phyloP scores from a whole-genome alignment of 2,888 invertebrate species.

The Acrobasis repandana region DNA sequence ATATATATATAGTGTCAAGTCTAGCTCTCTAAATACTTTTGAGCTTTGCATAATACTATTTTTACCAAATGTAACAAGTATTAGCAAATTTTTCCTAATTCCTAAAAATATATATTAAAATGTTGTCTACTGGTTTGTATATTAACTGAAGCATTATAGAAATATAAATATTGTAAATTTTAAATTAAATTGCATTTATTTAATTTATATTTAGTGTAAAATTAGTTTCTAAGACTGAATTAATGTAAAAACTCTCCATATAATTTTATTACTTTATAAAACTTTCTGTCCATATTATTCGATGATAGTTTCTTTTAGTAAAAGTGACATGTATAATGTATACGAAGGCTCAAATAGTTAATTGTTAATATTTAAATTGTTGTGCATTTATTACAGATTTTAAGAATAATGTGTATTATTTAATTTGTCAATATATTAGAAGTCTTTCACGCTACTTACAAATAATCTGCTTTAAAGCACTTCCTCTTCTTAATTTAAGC shows the following conservation, averaged over 20 bases:
- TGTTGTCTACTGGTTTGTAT: slow-evolving; percentile 2
- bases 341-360: slow-evolving; percentile 36
- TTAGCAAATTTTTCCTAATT: neutral
- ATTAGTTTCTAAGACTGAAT: slow-evolving; percentile 58
- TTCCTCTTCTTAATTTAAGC: no score
- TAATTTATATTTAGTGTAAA: slow-evolving; percentile 53
- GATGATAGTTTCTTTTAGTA: slow-evolving; percentile 12
- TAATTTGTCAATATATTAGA: slow-evolving; percentile 6
- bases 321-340: slow-evolving; percentile 21
- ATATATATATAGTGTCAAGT: neutral
- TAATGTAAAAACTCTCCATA: slow-evolving; percentile 29
- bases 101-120: neutral
- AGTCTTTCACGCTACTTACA: neutral
- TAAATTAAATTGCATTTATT: slow-evolving; percentile 71
- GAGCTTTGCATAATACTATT: neutral
- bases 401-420: slow-evolving; percentile 35
- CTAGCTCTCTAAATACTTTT: neutral
- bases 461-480: no score
- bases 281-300: slow-evolving; percentile 7
- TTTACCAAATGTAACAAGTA: no score
- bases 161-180: slow-evolving; percentile 51
- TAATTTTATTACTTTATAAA: slow-evolving; percentile 27
- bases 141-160: slow-evolving; percentile 5
- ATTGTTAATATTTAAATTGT: slow-evolving; percentile 56
- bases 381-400: slow-evolving; percentile 72